Evolutionary conservation across 2,797 vertebrate genomes (phyloP).

Genomic region (Tinamus major): DNA sequence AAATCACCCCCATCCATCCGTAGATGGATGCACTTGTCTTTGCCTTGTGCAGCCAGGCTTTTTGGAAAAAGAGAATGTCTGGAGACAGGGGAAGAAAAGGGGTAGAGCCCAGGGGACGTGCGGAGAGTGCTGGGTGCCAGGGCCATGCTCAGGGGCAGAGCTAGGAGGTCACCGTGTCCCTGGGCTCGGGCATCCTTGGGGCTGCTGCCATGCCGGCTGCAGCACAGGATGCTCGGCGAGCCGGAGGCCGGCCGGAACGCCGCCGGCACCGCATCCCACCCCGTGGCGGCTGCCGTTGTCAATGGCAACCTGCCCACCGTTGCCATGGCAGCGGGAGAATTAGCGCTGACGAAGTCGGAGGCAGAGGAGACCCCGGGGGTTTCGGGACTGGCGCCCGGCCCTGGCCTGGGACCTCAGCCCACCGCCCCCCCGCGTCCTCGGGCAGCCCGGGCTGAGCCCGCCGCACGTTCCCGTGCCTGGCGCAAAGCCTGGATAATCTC

Average conservation of each 20-base stretch:
- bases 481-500: neutral
- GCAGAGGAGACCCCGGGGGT: slow-evolving; percentile 20
- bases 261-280: neutral
- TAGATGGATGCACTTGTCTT: neutral
- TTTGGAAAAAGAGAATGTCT: neutral
- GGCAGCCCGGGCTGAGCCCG: neutral
- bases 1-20: neutral
- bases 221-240: neutral
- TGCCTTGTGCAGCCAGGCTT: neutral
- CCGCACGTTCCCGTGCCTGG: fast-evolving
- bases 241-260: too few relatives aligned
- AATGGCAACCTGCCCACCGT: slow-evolving; percentile 28
- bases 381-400: neutral
- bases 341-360: neutral
- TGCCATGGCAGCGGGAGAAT: slow-evolving; percentile 57
- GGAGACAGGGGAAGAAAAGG: neutral
- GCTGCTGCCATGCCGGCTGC: neutral
- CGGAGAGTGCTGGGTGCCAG: neutral
- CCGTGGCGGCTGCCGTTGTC: neutral
- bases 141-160: too few relatives aligned
- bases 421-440: neutral
- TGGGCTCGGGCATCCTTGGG: neutral
- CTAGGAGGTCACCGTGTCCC: neutral
- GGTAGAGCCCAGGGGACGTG: neutral
- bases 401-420: neutral